phyloP scores from a whole-genome alignment of 2,797 vertebrate species.

The Microhierax caerulescens region DNA sequence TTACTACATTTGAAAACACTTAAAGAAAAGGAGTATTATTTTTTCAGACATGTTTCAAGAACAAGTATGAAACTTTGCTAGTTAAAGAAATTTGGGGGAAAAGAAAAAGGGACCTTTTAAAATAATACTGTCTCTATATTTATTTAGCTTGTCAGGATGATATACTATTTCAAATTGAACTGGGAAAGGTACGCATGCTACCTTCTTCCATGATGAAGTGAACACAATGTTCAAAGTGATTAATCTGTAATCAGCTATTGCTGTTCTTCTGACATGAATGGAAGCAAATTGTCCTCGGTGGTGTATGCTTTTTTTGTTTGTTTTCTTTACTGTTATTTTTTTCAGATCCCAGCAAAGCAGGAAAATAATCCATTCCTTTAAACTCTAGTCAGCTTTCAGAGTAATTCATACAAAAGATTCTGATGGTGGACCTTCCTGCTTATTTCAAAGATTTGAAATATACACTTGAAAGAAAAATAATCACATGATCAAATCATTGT shows the following conservation, averaged over 20 bases:
- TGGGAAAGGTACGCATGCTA: background rate
- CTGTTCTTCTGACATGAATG: background rate
- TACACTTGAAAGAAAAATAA: background rate
- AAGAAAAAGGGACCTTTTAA: background rate
- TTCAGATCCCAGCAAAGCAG: background rate
- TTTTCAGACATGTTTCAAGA: background rate
- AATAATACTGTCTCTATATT: background rate
- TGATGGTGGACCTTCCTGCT: background rate
- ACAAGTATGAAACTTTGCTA: background rate
- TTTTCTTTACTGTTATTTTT: background rate
- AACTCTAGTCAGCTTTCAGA: background rate
- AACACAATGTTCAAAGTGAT: background rate
- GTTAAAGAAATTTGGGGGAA: background rate
- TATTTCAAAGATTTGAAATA: background rate
- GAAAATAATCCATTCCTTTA: background rate
- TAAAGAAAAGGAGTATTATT: background rate
- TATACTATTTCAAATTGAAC: background rate
- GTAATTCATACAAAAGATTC: background rate
- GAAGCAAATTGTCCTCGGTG: background rate
- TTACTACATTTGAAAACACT: background rate
- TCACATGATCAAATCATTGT: background rate
- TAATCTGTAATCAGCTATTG: background rate
- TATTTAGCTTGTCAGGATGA: background rate
- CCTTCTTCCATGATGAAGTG: background rate
- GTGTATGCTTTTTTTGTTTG: background rate